Conservation (phyloP, 2,113 vertebrate species). For the Engraulis encrasicolus region DNA sequence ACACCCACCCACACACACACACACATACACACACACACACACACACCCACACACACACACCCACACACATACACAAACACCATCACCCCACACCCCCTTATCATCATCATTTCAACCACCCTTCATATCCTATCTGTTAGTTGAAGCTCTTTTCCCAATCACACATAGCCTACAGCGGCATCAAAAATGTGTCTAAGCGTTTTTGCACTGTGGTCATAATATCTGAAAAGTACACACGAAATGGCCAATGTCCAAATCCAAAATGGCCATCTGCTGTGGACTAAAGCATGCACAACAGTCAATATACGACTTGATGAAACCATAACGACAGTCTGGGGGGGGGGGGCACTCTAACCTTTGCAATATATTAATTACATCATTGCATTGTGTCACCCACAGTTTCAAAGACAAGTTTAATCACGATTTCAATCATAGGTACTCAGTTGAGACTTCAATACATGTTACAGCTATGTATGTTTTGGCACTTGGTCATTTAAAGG, state of each 20-base stretch:
- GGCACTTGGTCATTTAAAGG: too few relatives aligned
- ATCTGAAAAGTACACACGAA: neutral
- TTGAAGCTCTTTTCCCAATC: neutral
- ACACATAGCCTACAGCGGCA: neutral
- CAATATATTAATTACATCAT: neutral
- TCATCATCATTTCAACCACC: neutral
- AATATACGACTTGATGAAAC: neutral
- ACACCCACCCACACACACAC: too few relatives aligned
- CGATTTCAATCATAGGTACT: neutral
- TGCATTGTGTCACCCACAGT: neutral
- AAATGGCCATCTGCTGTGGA: constrained; percentile 5
- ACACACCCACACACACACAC: too few relatives aligned
- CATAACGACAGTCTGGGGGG: neutral
- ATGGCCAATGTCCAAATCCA: neutral
- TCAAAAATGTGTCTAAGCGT: neutral
- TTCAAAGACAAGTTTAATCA: too few relatives aligned
- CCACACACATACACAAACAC: too few relatives aligned
- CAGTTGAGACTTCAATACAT: too few relatives aligned
- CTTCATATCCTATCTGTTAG: neutral
- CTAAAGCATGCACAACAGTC: neutral
- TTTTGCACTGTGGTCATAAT: neutral
- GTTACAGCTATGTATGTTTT: too few relatives aligned
- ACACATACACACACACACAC: too few relatives aligned
- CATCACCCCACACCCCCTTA: neutral
- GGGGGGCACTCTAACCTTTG: neutral